These are phyloP conservation scores for Drosophila nigrodunni DNA, from an alignment of 1,140 invertebrate genomes.

Conservation along the genomic window DNA sequence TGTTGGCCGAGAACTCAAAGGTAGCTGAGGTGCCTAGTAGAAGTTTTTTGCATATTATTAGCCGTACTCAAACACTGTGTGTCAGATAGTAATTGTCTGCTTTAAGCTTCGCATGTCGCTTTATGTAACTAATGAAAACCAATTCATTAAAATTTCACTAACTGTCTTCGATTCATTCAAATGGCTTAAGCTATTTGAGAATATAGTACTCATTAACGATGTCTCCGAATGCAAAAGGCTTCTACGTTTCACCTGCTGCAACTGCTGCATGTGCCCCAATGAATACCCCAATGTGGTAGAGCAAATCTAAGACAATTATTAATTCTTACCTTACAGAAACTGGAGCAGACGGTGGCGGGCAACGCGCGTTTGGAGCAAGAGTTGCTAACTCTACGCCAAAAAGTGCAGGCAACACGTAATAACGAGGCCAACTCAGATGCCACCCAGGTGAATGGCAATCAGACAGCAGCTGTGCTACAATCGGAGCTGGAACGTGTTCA, in stretches of 20 bases:
- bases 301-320: constrained; percentile 13
- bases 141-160: constrained; percentile 12
- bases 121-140: constrained; percentile 65
- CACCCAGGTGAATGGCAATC: constrained; percentile 80
- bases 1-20: constrained; percentile 95
- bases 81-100: constrained; percentile 49
- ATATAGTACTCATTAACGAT: background rate
- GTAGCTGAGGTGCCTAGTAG: constrained; percentile 86
- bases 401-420: constrained; percentile 89
- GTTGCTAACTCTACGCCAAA: constrained; percentile 92
- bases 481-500: constrained; percentile 93
- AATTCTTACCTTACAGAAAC: constrained; percentile 87
- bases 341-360: constrained; percentile 95
- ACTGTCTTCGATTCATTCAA: constrained; percentile 2
- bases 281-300: constrained; percentile 9
- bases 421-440: constrained; percentile 54
- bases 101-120: constrained; percentile 78
- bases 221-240: constrained; percentile 71
- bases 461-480: constrained; percentile 89
- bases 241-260: constrained; percentile 54
- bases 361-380: constrained; percentile 95
- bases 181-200: background rate
- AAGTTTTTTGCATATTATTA: constrained; percentile 76
- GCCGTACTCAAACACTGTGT: constrained; percentile 26
- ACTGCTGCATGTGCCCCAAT: constrained; percentile 62